Evolutionary conservation across 2,797 vertebrate species (phyloP), one percentile per base, ranked within the genome.

Genomic region (Falco novaeseelandiae): DNA sequence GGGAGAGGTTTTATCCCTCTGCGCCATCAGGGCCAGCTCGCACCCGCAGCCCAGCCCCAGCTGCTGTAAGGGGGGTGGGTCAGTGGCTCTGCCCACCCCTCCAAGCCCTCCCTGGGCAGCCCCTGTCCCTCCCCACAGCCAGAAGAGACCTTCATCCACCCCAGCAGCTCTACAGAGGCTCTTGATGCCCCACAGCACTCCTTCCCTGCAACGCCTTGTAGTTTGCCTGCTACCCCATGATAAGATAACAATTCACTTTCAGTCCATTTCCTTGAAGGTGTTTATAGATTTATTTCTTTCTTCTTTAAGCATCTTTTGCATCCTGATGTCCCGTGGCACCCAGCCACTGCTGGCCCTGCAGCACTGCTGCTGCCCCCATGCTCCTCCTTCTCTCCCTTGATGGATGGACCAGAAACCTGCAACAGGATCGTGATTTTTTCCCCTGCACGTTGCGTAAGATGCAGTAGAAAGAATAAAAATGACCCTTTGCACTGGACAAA

Each of bases 11-110:
- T 72, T 25, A 34, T 51, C 29, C 42, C 10, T 1, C 8, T 6
- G 1, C 27, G 38, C 29, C 8, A 0, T n/a, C 2, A 3, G 21
- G 21, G 14, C 48, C 20, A 22, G 15, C 48, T 54, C 1, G 2
- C 10, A 26, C 22, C 49, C 7, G 0, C 18, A 55, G 17, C 67
- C 52, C 71, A 42, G 44, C 29, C 71, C 59, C 34, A 10, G 66
- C 27, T 7, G 10, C 48, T 67, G 17, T 12, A 17, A 5, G 0
- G 10, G 55, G 42, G 32, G 21, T 0, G 48, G 48, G 17, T 8
- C 2, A 0, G 10, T 2, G 36, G 42, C 48, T 57, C 40, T 72
- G 65, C 48, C 65, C 27, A 21, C 20, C 26, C 52, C 25, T 42
- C 12, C 2, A 5, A 27, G 13, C 25, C 30, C 16, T 46, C 57